Evolutionary conservation across 2,888 invertebrate species (phyloP).

Genomic region (Philereme transversata): DNA sequence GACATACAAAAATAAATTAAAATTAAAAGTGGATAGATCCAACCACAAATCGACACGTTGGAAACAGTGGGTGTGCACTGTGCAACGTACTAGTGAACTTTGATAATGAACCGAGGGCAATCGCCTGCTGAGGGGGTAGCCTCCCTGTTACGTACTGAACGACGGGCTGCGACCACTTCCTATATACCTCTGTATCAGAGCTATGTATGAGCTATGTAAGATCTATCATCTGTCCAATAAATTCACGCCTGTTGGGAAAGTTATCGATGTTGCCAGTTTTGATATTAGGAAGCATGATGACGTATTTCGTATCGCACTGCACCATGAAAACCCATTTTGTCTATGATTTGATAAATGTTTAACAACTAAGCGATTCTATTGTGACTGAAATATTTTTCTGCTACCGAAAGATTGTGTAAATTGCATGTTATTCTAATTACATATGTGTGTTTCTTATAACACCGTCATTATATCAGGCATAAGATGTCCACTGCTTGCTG

Average conservation of each 20-base stretch:
- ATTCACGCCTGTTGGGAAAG: constrained; percentile 26
- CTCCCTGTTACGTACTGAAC: constrained; percentile 62
- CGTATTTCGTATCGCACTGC: not conserved
- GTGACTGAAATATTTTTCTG: too few species aligned
- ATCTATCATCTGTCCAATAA: constrained; percentile 32
- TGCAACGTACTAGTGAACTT: constrained; percentile 80
- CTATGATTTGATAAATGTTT: too few species aligned
- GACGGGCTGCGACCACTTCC: constrained; percentile 68
- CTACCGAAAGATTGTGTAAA: too few species aligned
- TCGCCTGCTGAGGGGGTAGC: constrained; percentile 59
- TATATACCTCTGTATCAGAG: constrained; percentile 16
- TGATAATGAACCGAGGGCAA: constrained; percentile 80
- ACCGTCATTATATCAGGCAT: too few species aligned
- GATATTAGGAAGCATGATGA: not conserved
- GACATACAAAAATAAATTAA: not conserved
- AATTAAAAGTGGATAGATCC: constrained; percentile 6
- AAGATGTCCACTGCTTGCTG: too few species aligned
- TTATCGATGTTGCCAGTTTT: constrained; percentile 25
- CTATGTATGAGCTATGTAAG: constrained; percentile 1
- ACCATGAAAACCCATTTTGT: too few species aligned
- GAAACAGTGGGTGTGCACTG: constrained; percentile 57
- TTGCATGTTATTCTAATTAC: too few species aligned
- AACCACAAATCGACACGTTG: constrained; percentile 8
- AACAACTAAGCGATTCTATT: too few species aligned
- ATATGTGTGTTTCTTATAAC: too few species aligned